These are phyloP conservation scores for Drosophila paucipuncta DNA, from an alignment of 2,888 invertebrate species.

Conservation along the genomic window DNA sequence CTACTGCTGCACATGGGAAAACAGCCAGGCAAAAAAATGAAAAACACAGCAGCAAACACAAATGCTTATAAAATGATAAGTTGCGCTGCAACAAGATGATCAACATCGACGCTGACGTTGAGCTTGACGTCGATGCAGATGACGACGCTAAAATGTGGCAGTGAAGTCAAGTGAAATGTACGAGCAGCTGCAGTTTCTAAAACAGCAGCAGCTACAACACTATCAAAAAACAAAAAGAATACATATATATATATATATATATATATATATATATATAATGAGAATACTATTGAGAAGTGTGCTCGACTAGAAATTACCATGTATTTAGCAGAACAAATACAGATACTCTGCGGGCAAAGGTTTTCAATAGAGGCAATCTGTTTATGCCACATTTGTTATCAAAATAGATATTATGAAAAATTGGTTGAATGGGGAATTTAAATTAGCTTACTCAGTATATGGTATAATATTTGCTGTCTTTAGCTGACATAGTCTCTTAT, in stretches of 20 bases:
- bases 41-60: slow-evolving; percentile 47
- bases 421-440: background rate
- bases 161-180: slow-evolving; percentile 75
- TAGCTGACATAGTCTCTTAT: background rate
- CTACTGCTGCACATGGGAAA: slow-evolving; percentile 33
- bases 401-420: background rate
- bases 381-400: background rate
- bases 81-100: slow-evolving; percentile 47
- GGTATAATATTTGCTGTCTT: background rate
- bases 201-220: slow-evolving; percentile 26
- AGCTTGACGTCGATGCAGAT: slow-evolving; percentile 13
- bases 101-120: slow-evolving; percentile 20
- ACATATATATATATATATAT: background rate
- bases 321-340: background rate
- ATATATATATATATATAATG: background rate
- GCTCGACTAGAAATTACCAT: background rate
- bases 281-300: background rate
- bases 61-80: slow-evolving; percentile 78
- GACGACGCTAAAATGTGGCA: slow-evolving; percentile 54
- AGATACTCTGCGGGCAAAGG: background rate
- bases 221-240: slow-evolving; percentile 20
- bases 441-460: background rate
- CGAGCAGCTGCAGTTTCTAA: slow-evolving; percentile 31
- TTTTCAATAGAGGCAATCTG: too few species aligned
- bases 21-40: slow-evolving; percentile 28